These are phyloP conservation scores for Halocaridina rubra DNA, from an alignment of 2,888 invertebrate species.

Conservation along the genomic window DNA sequence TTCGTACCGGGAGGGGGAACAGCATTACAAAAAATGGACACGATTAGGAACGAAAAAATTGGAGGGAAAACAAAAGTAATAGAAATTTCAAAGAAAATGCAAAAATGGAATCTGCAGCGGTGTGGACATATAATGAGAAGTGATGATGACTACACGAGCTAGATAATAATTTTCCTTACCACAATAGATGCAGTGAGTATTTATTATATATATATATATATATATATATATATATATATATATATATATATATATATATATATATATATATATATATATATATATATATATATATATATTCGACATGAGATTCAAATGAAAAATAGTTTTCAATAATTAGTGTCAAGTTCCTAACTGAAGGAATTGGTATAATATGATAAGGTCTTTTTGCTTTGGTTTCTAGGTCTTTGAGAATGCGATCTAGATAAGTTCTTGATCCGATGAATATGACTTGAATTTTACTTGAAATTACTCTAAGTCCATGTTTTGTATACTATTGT, in stretches of 20 bases:
- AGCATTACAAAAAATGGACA: neutral
- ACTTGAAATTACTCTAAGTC: too few relatives aligned
- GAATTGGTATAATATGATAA: too few relatives aligned
- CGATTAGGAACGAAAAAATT: neutral
- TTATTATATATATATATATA: neutral
- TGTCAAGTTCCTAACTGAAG: too few relatives aligned
- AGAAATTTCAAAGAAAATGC: too few relatives aligned
- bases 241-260: constrained; percentile 14
- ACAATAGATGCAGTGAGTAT: neutral
- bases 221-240: neutral
- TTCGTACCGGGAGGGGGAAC: neutral
- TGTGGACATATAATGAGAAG: neutral
- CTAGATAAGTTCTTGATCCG: too few relatives aligned
- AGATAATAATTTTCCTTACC: neutral
- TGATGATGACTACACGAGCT: neutral
- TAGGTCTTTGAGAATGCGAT: too few relatives aligned
- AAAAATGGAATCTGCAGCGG: neutral
- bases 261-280: constrained; percentile 2
- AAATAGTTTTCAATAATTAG: too few relatives aligned
- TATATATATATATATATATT: neutral
- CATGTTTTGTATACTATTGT: too few relatives aligned
- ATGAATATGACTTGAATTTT: too few relatives aligned
- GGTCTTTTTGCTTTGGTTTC: too few relatives aligned
- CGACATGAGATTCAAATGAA: too few relatives aligned
- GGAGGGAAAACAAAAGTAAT: neutral